Evolutionary conservation across 2,113 vertebrate species (phyloP).

Genomic region (Zosterops borbonicus): DNA sequence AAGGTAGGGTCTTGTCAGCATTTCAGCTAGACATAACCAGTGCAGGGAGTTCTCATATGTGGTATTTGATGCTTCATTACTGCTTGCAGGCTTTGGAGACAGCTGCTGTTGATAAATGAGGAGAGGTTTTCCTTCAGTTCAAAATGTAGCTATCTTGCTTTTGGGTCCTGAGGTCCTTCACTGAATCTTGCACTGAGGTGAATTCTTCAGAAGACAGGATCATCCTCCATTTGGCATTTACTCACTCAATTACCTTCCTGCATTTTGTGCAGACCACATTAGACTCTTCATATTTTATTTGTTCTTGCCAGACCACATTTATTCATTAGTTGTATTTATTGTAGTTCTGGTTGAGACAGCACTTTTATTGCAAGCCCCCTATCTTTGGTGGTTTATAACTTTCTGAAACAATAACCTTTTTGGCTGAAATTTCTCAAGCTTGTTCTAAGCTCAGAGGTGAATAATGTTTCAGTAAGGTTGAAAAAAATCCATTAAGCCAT

Average conservation of each 20-base stretch:
- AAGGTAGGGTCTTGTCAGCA: neutral
- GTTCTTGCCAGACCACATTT: slow-evolving; percentile 67
- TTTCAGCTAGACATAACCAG: neutral
- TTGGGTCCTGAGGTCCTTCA: slow-evolving; percentile 3
- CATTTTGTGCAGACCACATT: slow-evolving; percentile 46
- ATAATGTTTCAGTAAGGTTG: slow-evolving; percentile 68
- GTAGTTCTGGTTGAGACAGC: slow-evolving; percentile 67
- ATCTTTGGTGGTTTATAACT: slow-evolving; percentile 73
- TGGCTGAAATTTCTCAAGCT: slow-evolving; percentile 69
- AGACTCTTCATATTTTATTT: slow-evolving; percentile 68
- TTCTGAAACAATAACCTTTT: slow-evolving; percentile 72
- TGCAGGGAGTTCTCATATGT: neutral
- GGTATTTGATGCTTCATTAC: neutral
- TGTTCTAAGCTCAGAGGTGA: slow-evolving; percentile 69
- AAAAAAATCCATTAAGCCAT: slow-evolving; percentile 71
- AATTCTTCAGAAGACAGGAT: slow-evolving; percentile 52
- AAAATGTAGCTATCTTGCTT: slow-evolving; percentile 5
- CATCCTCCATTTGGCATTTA: slow-evolving; percentile 67
- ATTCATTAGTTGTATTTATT: slow-evolving; percentile 71
- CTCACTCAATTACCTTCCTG: slow-evolving; percentile 68
- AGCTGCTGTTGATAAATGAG: neutral
- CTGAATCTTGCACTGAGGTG: slow-evolving; percentile 39
- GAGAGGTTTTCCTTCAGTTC: slow-evolving; percentile 40
- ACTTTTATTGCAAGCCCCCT: slow-evolving; percentile 64
- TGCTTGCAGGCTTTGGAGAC: neutral